These are phyloP conservation scores for Sapayoa aenigma DNA, from an alignment of 2,113 vertebrate genomes.

Conservation along the genomic window DNA sequence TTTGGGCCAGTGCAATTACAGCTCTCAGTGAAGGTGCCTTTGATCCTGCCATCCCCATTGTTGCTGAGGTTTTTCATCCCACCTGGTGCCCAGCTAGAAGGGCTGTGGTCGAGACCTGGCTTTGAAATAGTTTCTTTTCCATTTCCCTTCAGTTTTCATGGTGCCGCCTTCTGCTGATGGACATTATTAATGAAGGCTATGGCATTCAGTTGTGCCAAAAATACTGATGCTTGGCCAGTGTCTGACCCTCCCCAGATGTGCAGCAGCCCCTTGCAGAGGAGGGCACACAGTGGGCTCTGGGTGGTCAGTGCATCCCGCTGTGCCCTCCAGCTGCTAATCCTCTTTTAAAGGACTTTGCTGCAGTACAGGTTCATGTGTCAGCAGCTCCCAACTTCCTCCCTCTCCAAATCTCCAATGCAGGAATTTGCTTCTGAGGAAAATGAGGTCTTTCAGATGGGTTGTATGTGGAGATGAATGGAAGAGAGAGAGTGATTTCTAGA, in stretches of 20 bases:
- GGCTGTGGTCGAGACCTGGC: background rate
- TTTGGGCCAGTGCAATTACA: background rate
- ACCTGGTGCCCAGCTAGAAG: background rate
- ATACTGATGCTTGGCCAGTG: background rate
- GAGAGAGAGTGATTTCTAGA: background rate
- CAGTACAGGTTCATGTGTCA: background rate
- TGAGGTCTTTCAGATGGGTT: background rate
- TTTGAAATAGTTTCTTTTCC: conserved; percentile 2
- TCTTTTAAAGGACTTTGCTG: background rate
- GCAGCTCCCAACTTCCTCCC: background rate
- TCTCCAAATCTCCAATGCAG: background rate
- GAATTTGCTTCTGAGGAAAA: background rate
- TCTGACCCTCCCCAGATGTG: background rate
- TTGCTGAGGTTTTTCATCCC: conserved; percentile 32
- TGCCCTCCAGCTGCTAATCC: background rate
- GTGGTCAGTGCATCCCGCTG: background rate
- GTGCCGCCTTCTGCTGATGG: background rate
- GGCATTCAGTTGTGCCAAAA: background rate
- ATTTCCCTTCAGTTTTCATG: background rate
- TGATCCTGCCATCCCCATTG: background rate
- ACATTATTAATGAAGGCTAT: background rate
- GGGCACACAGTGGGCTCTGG: background rate
- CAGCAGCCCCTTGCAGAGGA: background rate
- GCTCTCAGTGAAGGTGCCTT: background rate
- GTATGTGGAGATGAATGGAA: background rate